Conservation (phyloP, 2,888 invertebrate species). For the Tubiluchus corallicola region DNA sequence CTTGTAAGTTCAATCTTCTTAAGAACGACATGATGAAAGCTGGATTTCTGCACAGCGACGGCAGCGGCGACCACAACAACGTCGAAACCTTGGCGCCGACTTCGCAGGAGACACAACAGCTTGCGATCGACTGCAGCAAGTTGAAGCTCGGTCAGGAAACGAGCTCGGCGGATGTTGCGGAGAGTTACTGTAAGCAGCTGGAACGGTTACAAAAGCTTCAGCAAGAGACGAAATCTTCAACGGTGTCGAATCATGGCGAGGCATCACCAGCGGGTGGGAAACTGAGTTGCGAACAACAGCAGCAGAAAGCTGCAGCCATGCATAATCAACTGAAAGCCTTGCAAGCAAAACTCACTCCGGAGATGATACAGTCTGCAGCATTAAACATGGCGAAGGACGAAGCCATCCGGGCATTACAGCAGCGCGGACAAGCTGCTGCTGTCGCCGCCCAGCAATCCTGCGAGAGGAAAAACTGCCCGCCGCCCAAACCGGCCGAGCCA, state of each 20-base stretch:
- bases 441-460: not conserved
- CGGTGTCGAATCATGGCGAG: no score
- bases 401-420: conserved; percentile 5
- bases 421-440: not conserved
- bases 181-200: no score
- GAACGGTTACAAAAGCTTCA: no score
- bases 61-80: conserved; percentile 1
- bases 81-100: no score
- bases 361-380: not conserved
- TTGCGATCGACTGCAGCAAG: no score
- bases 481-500: conserved; percentile 7
- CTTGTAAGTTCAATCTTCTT: not conserved
- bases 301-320: not conserved
- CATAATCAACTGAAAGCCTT: conserved; percentile 4
- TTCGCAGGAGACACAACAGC: not conserved
- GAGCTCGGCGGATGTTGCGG: no score
- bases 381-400: conserved; percentile 10
- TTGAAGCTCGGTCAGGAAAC: no score
- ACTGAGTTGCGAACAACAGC: not conserved
- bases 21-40: not conserved
- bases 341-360: conserved; percentile 8
- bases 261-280: no score
- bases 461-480: not conserved
- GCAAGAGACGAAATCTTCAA: no score
- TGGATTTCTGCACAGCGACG: not conserved